Percentiles rank a stretch among this genome's conserved stretches.
These are phyloP conservation scores for Neotragus pygmaeus DNA, from an alignment of 2,113 vertebrate genomes.

Conservation along the genomic window DNA sequence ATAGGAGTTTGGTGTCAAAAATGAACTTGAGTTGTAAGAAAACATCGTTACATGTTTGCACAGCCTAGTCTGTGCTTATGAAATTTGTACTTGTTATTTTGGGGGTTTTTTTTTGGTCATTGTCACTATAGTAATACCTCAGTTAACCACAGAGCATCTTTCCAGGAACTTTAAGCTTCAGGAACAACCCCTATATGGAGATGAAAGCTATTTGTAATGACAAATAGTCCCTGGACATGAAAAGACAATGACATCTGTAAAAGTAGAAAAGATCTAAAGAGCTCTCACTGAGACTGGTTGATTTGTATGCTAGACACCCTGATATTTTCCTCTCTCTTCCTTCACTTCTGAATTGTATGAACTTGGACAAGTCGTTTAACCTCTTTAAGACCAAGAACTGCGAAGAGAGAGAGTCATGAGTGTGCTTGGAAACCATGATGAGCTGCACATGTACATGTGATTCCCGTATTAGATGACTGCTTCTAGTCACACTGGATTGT, in stretches of 20 bases:
- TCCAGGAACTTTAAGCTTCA: background rate
- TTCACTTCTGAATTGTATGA: background rate
- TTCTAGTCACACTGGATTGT: background rate
- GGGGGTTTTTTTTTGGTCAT: background rate
- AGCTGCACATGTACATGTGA: rapidly evolving
- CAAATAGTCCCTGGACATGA: background rate
- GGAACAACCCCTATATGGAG: background rate
- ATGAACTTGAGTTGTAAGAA: slow-evolving; percentile 31
- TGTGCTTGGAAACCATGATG: background rate
- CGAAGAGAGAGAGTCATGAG: background rate
- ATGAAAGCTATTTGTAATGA: background rate
- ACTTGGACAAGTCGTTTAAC: background rate
- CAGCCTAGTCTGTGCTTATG: background rate
- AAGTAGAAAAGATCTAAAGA: background rate
- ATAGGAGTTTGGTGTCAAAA: background rate
- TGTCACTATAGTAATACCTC: slow-evolving; percentile 37
- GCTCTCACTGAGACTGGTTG: background rate
- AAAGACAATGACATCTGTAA: background rate
- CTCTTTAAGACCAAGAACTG: background rate
- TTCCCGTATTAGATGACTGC: background rate
- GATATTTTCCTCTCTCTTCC: background rate
- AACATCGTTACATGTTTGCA: slow-evolving; percentile 20
- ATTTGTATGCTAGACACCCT: background rate
- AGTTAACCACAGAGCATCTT: background rate
- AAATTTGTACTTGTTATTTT: background rate